Base-by-base conservation (phyloP, 1,140 invertebrate genomes). In the Orchesella cincta region DNA sequence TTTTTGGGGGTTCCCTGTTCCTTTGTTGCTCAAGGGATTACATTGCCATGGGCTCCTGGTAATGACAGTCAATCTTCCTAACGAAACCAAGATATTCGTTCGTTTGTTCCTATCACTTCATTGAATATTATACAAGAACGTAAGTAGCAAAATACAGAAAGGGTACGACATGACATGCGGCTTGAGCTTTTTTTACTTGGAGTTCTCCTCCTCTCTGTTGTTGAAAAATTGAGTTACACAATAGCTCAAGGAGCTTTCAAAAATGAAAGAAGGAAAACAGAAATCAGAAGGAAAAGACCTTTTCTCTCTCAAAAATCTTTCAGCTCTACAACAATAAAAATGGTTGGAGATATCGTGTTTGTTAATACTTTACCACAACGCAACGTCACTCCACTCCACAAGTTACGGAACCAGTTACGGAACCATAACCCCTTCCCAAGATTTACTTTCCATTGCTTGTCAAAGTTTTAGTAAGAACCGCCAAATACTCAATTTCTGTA, bases 61-160 rank as follows among this genome's bases (percentile, higher is more conserved):
- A 31, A 67, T 67, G 62, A 67, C 62, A 67, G 28, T 31, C 62
- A 67, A 67, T 67, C 26, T 67, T 67, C 26, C 62, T 67, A 67
- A 67, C 31, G 62, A 67, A 31, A 67, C 62, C 31, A 67, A 67
- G 52, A 57, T 57, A 57, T 57, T 57, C 23, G 52, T 57, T 57
- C 52, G 52, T 57, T 57, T 57, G 52, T 57, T 57, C 52, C 12
- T 57, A 26, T 57, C 23, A 26, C 52, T 57, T 26, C 52, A 57
- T 57, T 57, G 52, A 57, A n/a, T 57, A 57, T 23, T 23, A 5
- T 26, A 57, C 52, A 57, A 12, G 23, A 3, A 57, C 8, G 23
- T 57, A 26, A 57, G 12, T 18, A 57, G 52, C 23, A 20, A 20
- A 46, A 57, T 57, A 46, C 39, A 57, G 12, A 14, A 57, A 23